Evolutionary conservation across 1,140 invertebrate genomes (phyloP).

Genomic region (Magallana ariakensis): DNA sequence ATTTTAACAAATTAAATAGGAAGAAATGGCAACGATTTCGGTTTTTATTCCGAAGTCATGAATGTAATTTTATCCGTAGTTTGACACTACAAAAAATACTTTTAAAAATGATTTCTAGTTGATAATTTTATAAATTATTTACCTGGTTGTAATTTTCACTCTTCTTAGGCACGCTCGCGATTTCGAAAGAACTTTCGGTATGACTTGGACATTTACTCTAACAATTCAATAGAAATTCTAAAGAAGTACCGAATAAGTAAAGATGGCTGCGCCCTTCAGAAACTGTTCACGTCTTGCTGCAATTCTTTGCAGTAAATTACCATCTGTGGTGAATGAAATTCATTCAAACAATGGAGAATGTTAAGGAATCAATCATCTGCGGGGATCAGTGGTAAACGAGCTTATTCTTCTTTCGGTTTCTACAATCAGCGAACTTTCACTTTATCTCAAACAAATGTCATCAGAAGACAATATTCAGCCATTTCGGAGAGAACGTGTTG

Average conservation of each 20-base stretch:
- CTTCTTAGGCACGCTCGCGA: neutral
- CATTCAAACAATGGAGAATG: neutral
- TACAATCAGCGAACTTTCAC: neutral
- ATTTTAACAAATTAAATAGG: too few species aligned
- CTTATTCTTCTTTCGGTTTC: neutral
- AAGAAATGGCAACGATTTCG: too few species aligned
- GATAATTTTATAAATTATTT: too few species aligned
- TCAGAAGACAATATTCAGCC: neutral
- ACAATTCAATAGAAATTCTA: neutral
- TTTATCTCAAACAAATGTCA: neutral
- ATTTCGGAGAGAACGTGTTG: conserved; percentile 70
- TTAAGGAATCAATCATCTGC: neutral
- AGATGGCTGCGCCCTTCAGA: conserved; percentile 26
- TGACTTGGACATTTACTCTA: neutral
- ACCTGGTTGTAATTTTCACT: too few species aligned
- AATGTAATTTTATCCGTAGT: too few species aligned
- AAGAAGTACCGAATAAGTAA: neutral
- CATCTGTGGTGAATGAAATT: neutral
- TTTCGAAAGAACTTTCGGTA: neutral
- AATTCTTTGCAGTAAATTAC: neutral
- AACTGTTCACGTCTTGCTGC: neutral
- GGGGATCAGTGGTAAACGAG: neutral
- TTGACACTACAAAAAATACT: too few species aligned
- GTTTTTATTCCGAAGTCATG: too few species aligned
- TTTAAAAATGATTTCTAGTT: too few species aligned